Evolutionary conservation across 2,797 vertebrate genomes (phyloP), one percentile per base, ranked within the genome.

Genomic region (Antrozous pallidus): DNA sequence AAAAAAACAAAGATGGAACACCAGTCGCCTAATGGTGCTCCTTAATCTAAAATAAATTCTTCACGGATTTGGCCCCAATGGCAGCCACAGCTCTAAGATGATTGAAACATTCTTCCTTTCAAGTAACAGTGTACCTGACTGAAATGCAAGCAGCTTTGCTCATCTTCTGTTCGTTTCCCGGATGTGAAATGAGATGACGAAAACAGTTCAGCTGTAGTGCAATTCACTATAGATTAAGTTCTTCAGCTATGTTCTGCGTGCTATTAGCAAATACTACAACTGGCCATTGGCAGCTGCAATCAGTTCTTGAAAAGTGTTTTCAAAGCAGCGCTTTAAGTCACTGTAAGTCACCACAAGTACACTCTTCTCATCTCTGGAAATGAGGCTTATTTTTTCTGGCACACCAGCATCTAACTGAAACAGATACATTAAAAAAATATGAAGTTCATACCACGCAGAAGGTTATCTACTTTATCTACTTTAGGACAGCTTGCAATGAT

Each of bases 281-380:
- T 99, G 99, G 97, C 99, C 99, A 63, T 99, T 99, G 94, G 99
- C 99, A 91, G 99, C 98, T 88, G 98, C 99, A 97, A 99, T 98
- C 98, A 99, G 99, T 99, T 99, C 99, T 98, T 99, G 99, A 98
- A 99, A 99, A 98, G 99, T 99, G 97, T 99, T 99, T 98, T 99
- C 99, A 97, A 99, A 99, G 98, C 99, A 99, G 98, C 99, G 99
- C 98, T 99, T 99, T 98, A 99, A 99, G 98, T 99, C 99, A 56
- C 99, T 99, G 98, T 99, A 99, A 70, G 99, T 99, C 98, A 99
- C 99, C 98, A 99, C 99, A 97, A 99, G 98, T 94, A 99, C 99
- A 82, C 99, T 99, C 98, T 99, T 99, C 98, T 99, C 99, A 67
- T 99, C 99, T 97, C 99, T 99, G 97, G 99, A 99, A 98, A 99